A percentile compares a stretch with the other conserved stretches of the same genome.
phyloP scores from a whole-genome alignment of 2,113 vertebrate genomes.

The Tiliqua scincoides region DNA sequence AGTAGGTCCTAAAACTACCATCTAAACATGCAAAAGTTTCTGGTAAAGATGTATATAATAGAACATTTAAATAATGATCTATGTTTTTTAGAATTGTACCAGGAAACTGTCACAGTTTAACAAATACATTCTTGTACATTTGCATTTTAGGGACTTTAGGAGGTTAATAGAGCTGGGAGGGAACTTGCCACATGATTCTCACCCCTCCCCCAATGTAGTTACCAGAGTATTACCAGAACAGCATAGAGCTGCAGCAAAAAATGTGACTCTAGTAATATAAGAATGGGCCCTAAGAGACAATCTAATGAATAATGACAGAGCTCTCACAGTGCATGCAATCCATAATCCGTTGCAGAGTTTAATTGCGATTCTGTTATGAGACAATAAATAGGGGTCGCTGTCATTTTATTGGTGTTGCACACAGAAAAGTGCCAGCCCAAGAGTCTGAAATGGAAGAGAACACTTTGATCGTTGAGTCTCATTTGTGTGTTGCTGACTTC shows the following conservation, averaged over 20 bases:
- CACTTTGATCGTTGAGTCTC: neutral
- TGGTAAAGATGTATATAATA: constrained; percentile 11
- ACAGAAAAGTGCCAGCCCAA: constrained; percentile 33
- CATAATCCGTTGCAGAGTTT: neutral
- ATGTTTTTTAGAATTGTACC: neutral
- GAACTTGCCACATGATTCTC: neutral
- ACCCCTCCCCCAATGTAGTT: neutral
- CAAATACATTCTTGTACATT: neutral
- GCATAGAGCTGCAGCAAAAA: neutral
- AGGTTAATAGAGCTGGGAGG: neutral
- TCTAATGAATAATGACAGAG: neutral
- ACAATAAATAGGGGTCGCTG: constrained; percentile 12
- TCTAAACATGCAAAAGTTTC: constrained; percentile 50
- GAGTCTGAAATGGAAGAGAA: constrained; percentile 32
- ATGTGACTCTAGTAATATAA: neutral
- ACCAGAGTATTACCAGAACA: neutral
- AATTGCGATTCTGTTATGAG: constrained; percentile 21
- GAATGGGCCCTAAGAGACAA: neutral
- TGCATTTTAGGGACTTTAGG: neutral
- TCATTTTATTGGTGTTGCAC: constrained; percentile 21
- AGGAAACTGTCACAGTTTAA: neutral
- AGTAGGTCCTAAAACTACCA: neutral
- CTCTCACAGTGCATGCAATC: constrained; percentile 7
- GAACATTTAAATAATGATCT: neutral
- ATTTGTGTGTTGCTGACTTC: constrained; percentile 22